Conservation (phyloP, 2,113 vertebrate genomes). For the Marmota monax region DNA sequence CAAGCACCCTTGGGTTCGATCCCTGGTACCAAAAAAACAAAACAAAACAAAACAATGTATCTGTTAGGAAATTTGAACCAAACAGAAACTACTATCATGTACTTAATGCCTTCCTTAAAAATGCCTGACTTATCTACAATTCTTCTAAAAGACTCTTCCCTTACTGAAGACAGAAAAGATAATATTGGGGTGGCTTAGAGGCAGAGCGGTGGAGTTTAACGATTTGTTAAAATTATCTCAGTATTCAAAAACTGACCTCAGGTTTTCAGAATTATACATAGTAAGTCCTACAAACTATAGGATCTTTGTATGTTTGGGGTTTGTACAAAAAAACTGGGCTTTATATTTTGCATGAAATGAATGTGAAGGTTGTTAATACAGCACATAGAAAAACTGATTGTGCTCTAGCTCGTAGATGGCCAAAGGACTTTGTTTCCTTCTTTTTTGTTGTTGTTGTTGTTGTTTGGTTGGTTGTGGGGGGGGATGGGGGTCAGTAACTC, state of each 20-base stretch:
- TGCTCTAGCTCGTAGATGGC: neutral
- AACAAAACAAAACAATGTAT: neutral
- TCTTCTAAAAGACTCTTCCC: neutral
- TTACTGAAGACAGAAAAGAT: neutral
- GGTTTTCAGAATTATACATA: neutral
- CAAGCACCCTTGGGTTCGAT: neutral
- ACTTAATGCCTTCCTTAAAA: neutral
- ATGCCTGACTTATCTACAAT: neutral
- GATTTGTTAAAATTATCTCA: conserved; percentile 30
- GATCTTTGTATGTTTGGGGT: neutral
- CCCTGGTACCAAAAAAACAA: too few species aligned
- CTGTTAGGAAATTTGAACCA: conserved; percentile 37
- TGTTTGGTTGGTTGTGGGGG: neutral
- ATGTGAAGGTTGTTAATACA: neutral
- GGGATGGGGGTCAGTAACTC: neutral
- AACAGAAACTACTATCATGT: neutral
- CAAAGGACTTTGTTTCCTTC: neutral
- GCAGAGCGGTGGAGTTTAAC: neutral
- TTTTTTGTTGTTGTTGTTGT: neutral
- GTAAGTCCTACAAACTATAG: neutral
- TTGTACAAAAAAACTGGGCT: neutral
- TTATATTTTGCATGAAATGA: neutral
- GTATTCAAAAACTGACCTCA: neutral
- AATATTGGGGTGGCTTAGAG: neutral
- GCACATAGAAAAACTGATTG: neutral